Evolutionary conservation across 2,113 vertebrate genomes (phyloP).

Genomic region (Galeopterus variegatus): DNA sequence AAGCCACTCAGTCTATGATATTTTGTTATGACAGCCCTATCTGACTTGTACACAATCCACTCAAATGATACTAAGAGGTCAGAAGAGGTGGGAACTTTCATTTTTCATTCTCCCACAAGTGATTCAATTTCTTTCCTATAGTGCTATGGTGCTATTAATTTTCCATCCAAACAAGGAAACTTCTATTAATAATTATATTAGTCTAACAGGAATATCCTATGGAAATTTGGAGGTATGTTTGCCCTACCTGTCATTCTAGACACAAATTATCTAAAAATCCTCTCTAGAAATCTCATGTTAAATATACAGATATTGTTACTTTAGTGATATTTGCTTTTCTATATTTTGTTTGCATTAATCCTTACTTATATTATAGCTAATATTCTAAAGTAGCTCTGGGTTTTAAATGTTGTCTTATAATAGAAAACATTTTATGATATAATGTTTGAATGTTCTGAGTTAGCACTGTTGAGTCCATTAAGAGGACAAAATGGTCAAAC

Average conservation of each 20-base stretch:
- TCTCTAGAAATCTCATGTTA: background rate
- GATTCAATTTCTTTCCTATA: background rate
- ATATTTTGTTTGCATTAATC: background rate
- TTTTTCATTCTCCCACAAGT: background rate
- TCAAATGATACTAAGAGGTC: background rate
- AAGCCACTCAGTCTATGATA: background rate
- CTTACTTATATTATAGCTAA: background rate
- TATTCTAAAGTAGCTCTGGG: background rate
- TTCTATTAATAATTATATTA: background rate
- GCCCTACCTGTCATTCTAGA: background rate
- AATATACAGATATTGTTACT: background rate
- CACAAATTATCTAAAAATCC: background rate
- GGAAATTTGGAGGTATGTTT: background rate
- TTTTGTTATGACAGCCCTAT: rapidly evolving
- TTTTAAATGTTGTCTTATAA: background rate
- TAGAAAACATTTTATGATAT: background rate
- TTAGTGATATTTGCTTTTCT: background rate
- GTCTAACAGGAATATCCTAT: rapidly evolving
- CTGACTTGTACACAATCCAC: background rate
- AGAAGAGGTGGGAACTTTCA: rapidly evolving
- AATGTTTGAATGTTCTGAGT: background rate
- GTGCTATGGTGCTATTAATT: background rate
- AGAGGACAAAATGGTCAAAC: conserved; percentile 16
- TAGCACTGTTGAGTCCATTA: background rate
- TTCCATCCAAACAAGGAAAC: background rate